A percentile compares a stretch with the other conserved stretches of the same genome.
These are phyloP conservation scores for Ptyas mucosa DNA, from an alignment of 2,113 vertebrate species.

Conservation along the genomic window DNA sequence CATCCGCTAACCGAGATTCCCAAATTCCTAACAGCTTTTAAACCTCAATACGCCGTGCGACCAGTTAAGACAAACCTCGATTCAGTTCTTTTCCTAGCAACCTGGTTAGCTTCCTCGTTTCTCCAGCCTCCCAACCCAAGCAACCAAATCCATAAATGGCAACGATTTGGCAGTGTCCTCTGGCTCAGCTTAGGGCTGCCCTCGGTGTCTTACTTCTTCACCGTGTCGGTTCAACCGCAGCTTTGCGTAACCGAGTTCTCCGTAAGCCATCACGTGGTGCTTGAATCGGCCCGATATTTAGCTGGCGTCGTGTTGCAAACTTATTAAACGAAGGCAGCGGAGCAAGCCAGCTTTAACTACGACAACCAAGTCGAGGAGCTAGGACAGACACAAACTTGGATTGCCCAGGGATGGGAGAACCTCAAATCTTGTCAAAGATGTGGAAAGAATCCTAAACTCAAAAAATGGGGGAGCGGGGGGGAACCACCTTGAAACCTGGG, in stretches of 20 bases:
- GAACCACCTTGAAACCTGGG: background rate
- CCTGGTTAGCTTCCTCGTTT: background rate
- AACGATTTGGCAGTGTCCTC: too few species aligned
- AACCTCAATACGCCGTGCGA: background rate
- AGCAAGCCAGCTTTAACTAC: background rate
- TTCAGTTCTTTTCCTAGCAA: background rate
- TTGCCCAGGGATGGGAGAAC: background rate
- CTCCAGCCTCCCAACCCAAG: fast-evolving
- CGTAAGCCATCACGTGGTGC: fast-evolving
- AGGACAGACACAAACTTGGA: background rate
- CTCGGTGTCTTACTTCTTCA: background rate
- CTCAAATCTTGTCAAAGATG: background rate
- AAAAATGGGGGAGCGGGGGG: too few species aligned
- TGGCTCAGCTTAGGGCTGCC: background rate
- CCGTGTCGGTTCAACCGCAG: background rate
- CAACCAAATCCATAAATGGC: background rate
- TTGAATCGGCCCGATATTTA: background rate
- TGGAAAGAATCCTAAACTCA: background rate
- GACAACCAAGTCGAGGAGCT: background rate
- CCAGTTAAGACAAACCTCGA: background rate
- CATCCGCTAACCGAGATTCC: background rate
- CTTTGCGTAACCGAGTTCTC: background rate
- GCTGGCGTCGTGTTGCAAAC: background rate
- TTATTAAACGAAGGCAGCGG: background rate
- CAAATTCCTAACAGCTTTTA: background rate